These are phyloP conservation scores for Allolobophora icterica DNA, from an alignment of 2,888 invertebrate genomes.

Conservation along the genomic window DNA sequence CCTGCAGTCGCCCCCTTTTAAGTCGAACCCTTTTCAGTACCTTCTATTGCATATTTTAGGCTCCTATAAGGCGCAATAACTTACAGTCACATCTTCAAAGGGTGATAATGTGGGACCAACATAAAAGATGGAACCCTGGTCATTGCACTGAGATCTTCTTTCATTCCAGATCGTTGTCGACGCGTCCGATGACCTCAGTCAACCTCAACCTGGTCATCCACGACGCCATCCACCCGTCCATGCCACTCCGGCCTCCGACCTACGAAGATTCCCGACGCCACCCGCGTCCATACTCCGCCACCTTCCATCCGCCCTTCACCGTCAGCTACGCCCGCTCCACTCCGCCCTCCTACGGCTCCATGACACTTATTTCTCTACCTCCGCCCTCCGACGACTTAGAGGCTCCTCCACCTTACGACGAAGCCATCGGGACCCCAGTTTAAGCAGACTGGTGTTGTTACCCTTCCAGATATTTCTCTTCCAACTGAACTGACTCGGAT, in stretches of 20 bases:
- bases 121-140: too few relatives aligned
- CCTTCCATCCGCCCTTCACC: neutral
- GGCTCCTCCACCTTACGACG: neutral
- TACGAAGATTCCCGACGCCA: neutral
- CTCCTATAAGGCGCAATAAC: too few relatives aligned
- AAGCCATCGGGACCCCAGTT: neutral
- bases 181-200: slow-evolving; percentile 3
- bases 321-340: neutral
- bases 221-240: neutral
- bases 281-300: neutral
- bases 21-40: too few relatives aligned
- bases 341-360: neutral
- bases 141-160: neutral
- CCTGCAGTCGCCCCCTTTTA: too few relatives aligned
- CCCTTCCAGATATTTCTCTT: neutral
- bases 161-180: neutral
- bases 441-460: neutral
- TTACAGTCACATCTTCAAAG: too few relatives aligned
- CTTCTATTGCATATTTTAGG: too few relatives aligned
- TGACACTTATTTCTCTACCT: neutral
- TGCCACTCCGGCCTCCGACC: neutral
- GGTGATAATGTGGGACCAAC: too few relatives aligned
- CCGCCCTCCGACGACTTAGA: slow-evolving; percentile 6
- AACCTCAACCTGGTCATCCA: slow-evolving; percentile 11
- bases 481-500: neutral